Conservation (phyloP, 2,113 vertebrate genomes). For the Trogon surrucura region DNA sequence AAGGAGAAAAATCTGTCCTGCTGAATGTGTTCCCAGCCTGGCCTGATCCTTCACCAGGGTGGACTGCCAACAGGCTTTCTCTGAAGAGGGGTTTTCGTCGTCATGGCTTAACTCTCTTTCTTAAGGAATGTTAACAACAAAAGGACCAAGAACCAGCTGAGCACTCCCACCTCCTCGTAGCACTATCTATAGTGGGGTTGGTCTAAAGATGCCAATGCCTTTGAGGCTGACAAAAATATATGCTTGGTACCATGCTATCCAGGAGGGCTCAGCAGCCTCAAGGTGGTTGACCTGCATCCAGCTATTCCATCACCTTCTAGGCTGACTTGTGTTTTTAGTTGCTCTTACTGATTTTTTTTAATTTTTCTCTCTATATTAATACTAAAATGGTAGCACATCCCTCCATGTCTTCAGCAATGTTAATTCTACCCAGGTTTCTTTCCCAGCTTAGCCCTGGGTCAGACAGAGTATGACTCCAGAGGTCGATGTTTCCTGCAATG, state of each 20-base stretch:
- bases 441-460: background rate
- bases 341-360: background rate
- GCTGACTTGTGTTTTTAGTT: background rate
- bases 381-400: background rate
- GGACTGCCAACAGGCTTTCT: background rate
- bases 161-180: too few species aligned
- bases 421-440: background rate
- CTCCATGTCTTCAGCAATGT: background rate
- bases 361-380: background rate
- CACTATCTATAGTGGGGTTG: too few species aligned
- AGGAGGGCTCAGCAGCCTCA: background rate
- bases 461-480: background rate
- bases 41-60: background rate
- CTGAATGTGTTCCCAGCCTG: background rate
- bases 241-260: too few species aligned
- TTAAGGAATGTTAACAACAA: too few species aligned
- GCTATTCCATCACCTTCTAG: background rate
- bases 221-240: too few species aligned
- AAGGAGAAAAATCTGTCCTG: background rate
- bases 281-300: background rate
- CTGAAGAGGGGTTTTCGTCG: background rate
- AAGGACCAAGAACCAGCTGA: too few species aligned
- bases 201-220: too few species aligned
- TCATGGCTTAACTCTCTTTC: too few species aligned
- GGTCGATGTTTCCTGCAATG: background rate